Evolutionary conservation across 30 jellyfish, hydroid and myxozoan species (phyloP), one percentile per base, ranked within the genome.

Genomic region (Aurelia coerulea): DNA sequence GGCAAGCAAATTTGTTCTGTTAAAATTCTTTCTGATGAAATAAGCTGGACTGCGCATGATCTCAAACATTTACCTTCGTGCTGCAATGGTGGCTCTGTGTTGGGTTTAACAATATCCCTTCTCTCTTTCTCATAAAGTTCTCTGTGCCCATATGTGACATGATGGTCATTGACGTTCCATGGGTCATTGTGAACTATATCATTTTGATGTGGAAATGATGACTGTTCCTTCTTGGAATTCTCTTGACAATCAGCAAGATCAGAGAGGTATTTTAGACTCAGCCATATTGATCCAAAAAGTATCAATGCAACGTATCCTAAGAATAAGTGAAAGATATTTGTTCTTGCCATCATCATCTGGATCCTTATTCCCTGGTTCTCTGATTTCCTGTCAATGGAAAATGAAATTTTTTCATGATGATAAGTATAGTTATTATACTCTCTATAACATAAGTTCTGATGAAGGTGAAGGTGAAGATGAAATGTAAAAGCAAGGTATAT

Each of bases 131-230:
- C 15, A 65, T 41, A 52, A 15, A 46, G 11, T 31, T 69, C 37
- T 11, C 64, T 54, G 53, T 84, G 78, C 4, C 66, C 56, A 73
- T 60, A 84, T 3, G 82, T 17, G 11, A 84, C 88, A 16, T 84
- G 82, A 35, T 84, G 93, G 62, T 84, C 93, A 49, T 84, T 84
- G 51, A 84, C 88, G 75, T 84, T 84, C 93, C 93, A 84, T 2
- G 93, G 87, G 32, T 84, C 93, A 29, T 19, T 11, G 14, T 32
- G 35, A 19, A 31, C 60, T 3, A 39, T 62, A 0, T 23, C 88
- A 2, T 8, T 11, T n/a, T 73, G 67, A 66, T 84, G 87, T 5
- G 93, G 88, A 35, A 53, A 49, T 39, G 60, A 65, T 54, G 92
- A 41, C 54, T 56, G 56, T 15, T 17, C n/a, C 17, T 46, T 51